Base-by-base conservation (phyloP, 2,797 vertebrate genomes). In the Acanthis flammea region DNA sequence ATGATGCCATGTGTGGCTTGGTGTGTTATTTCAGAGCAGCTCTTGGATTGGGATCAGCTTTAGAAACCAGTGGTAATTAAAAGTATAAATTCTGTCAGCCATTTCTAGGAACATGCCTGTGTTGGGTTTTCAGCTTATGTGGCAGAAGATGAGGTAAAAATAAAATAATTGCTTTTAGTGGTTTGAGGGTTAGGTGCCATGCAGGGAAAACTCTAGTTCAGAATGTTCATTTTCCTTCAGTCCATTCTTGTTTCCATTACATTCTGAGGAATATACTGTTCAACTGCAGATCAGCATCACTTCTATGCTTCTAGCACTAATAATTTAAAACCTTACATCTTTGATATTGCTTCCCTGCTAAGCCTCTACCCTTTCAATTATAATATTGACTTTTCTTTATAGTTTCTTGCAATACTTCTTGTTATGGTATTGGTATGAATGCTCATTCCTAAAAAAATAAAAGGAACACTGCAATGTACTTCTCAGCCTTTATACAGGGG, bases 281-380 rank as follows among this genome's bases (percentile, higher is more conserved):
- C 90, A 94, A 80, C 80, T 77, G 63, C 71, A 42, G 48, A 95
- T 92, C 84, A 92, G 62, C 42, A 81, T 94, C 61, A 31, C 68
- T 89, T 96, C 70, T 82, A 13, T 83, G 67, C 87, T 96, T 95
- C 90, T 70, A 87, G 84, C 81, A 81, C 89, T 93, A 95, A 91
- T 92, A 92, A 95, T 85, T 95, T 82, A 60, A 95, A 73, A 48
- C 42, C 53, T 88, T 83, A 90, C 53, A 74, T 74, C 75, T 96
- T 80, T 94, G 81, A 92, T 96, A 94, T 57, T 79, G 65, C 75
- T 85, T 91, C n/a, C 53, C 57, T 83, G 61, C 45, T 86, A 89
- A 80, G 75, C 33, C 41, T 94, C 87, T 94, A 94, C 68, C 85
- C 75, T 94, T 95, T 95, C 87, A 95, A 92, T 96, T 95, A 90